A percentile compares a stretch with the other conserved stretches of the same genome.
Evolutionary conservation across 2,888 invertebrate species (phyloP).

Genomic region (Microplitis deprimator): DNA sequence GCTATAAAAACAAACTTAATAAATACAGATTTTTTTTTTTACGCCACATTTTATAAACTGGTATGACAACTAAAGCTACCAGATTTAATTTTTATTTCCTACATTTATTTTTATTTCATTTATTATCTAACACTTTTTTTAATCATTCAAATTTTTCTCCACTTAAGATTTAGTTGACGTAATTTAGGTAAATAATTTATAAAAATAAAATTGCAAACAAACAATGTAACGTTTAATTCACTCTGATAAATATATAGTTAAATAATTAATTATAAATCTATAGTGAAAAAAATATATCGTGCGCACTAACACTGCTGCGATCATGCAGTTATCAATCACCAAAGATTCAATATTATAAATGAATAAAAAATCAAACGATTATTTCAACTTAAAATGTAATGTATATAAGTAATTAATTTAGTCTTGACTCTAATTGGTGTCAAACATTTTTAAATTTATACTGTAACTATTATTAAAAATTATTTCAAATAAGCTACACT

Average conservation of each 20-base stretch:
- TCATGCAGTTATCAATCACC: constrained; percentile 51
- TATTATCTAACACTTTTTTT: not conserved
- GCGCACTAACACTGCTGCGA: constrained; percentile 42
- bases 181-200: not conserved
- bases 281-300: not conserved
- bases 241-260: too few species aligned
- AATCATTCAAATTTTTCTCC: not conserved
- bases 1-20: constrained; percentile 53
- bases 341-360: constrained; percentile 48
- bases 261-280: not conserved
- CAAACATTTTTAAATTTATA: not conserved
- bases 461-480: not conserved
- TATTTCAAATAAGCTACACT: not conserved
- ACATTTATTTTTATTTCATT: constrained; percentile 6
- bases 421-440: not conserved
- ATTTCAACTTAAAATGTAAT: not conserved
- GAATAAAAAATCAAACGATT: not conserved
- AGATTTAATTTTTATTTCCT: constrained; percentile 4
- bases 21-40: constrained; percentile 2
- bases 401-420: constrained; percentile 3
- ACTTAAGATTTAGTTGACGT: not conserved
- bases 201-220: not conserved
- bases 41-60: not conserved
- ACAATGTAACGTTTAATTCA: not conserved
- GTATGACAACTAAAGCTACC: constrained; percentile 1